Evolutionary conservation across 2,888 invertebrate species (phyloP), one percentile per base, ranked within the genome.

Genomic region (Drosophila mettleri): DNA sequence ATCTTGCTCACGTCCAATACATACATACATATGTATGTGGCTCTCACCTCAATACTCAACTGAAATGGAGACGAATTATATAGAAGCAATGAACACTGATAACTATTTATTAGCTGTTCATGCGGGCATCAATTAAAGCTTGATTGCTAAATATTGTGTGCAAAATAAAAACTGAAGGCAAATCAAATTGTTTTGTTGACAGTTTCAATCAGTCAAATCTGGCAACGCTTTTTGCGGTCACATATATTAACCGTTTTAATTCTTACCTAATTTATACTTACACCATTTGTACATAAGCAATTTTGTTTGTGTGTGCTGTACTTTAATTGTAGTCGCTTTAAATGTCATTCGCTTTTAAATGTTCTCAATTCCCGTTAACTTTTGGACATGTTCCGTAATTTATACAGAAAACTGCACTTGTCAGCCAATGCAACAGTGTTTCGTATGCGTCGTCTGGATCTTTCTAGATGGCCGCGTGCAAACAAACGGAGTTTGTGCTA

Each of bases 1-100:
- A 75, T 75, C 75, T 78, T 75, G 69, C 69, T 51, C 38, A 22
- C 52, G 51, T 53, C 53, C 36, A 39, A 39, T 20, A 6, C n/a
- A n/a, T 43, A 41, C 39, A 39, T 20, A 6, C n/a, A n/a, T 43
- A 43, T 39, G 34, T 70, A 39, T 43, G 46, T 55, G 22, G 45
- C 22, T 52, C 33, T 58, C 53, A 57, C 49, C 62, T 63, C 41
- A 39, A 41, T 10, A 10, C 74, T 59, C 46, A 31, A 33, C 48
- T 36, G 62, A 57, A 46, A 41, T 68, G 78, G 64, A 64, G 60
- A 54, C 49, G 53, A 57, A 33, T 53, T 58, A 55, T 57, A 57
- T 46, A 48, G 4, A 55, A 49, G 22, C 67, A 45, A 38, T 38
- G 36, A 69, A 58, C 34, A 14, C 63, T 51, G 46, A 69, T 69